Conservation (phyloP, 2,888 invertebrate species). For the Melinaea menophilus region DNA sequence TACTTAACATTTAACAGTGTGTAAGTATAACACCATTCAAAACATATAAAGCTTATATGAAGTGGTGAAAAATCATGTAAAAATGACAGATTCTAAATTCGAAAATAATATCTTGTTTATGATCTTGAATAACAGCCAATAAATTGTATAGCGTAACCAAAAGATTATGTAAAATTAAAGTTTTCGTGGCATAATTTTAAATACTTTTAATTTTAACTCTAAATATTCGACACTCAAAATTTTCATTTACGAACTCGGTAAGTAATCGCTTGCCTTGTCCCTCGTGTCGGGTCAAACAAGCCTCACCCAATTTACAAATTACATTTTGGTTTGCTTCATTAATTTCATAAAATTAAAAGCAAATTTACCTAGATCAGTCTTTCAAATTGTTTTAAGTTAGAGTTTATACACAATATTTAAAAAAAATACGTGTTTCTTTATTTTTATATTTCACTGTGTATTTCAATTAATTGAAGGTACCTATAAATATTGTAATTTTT, state of each 20-base stretch:
- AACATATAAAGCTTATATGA: no score
- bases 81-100: no score
- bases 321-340: constrained; percentile 29
- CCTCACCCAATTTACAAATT: constrained; percentile 31
- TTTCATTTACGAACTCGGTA: constrained; percentile 18
- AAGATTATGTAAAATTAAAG: constrained; percentile 7
- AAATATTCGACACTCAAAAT: constrained; percentile 15
- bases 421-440: background rate
- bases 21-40: no score
- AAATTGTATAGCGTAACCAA: no score
- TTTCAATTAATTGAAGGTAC: no score
- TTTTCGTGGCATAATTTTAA: background rate
- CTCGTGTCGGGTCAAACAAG: constrained; percentile 26
- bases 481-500: no score
- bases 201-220: constrained; percentile 23
- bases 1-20: no score
- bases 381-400: constrained; percentile 14
- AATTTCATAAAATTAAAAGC: constrained; percentile 30
- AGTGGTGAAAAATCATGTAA: no score
- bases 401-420: constrained; percentile 4
- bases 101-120: no score
- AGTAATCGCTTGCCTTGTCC: constrained; percentile 23
- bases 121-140: no score
- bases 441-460: no score
- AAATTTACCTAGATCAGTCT: constrained; percentile 28